phyloP scores from a whole-genome alignment of 2,797 vertebrate species.

The Pelobates cultripes region DNA sequence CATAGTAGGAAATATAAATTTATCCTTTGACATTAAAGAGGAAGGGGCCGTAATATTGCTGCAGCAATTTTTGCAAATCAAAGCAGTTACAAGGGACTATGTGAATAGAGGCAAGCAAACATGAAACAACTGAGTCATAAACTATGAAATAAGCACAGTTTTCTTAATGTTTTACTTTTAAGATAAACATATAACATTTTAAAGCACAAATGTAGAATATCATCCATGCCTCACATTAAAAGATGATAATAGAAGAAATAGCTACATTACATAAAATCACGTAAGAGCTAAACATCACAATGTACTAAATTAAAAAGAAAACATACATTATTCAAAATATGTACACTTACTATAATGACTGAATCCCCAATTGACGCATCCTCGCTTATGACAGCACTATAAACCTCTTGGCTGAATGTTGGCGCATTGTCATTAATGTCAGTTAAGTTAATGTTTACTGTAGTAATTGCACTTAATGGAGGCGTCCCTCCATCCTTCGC shows the following conservation, averaged over 20 bases:
- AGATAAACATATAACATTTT: not conserved
- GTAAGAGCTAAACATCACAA: not conserved
- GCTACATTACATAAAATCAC: not conserved
- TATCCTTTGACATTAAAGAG: too few relatives aligned
- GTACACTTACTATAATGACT: conserved; percentile 79
- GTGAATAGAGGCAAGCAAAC: too few relatives aligned
- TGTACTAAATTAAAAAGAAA: not conserved
- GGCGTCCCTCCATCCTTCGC: conserved; percentile 91
- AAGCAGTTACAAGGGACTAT: too few relatives aligned
- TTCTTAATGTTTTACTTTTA: too few relatives aligned
- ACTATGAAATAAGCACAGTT: too few relatives aligned
- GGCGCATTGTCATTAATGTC: conserved; percentile 95
- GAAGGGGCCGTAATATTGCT: too few relatives aligned
- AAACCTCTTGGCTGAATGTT: conserved; percentile 82
- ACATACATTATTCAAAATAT: conserved; percentile 22
- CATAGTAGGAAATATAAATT: too few relatives aligned
- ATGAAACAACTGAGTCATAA: too few relatives aligned
- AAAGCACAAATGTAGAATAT: not conserved
- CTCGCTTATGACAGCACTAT: conserved; percentile 88
- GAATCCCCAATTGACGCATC: conserved; percentile 84
- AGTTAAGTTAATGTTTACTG: conserved; percentile 88
- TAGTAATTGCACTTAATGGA: conserved; percentile 86
- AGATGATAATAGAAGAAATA: conserved; percentile 17
- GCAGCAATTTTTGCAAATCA: too few relatives aligned
- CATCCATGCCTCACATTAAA: not conserved